phyloP scores from a whole-genome alignment of 2,113 vertebrate species.

The Athene cunicularia region DNA sequence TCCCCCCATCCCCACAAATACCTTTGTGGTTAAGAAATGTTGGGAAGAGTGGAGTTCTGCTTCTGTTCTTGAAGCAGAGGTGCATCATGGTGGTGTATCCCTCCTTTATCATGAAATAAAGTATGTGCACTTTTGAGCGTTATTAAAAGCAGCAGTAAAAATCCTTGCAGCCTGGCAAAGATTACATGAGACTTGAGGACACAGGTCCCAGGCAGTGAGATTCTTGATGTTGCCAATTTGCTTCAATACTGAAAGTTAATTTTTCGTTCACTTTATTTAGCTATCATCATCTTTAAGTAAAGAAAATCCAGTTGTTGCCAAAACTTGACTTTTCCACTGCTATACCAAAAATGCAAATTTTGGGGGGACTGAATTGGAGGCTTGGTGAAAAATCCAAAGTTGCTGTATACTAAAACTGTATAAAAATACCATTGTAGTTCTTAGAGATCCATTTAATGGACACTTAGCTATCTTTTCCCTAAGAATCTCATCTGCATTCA shows the following conservation, averaged over 20 bases:
- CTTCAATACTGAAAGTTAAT: neutral
- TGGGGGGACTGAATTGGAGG: neutral
- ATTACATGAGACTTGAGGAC: accelerated
- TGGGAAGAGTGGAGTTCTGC: neutral
- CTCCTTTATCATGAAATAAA: neutral
- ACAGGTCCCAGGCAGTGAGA: neutral
- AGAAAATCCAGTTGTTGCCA: neutral
- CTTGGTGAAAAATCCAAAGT: neutral
- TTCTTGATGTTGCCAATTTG: neutral
- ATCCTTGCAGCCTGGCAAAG: neutral
- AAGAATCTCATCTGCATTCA: neutral
- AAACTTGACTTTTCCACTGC: neutral
- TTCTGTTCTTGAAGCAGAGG: neutral
- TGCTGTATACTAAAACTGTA: neutral
- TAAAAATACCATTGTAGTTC: neutral
- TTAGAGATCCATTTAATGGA: neutral
- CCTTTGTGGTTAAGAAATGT: neutral
- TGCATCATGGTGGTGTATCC: neutral
- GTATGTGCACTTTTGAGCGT: neutral
- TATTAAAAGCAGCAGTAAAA: neutral
- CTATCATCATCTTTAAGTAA: neutral
- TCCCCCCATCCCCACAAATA: neutral
- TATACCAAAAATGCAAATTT: neutral
- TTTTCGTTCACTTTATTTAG: neutral
- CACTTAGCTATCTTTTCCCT: neutral